Evolutionary conservation across 2,113 vertebrate species (phyloP).

Genomic region (Lasiurus cinereus): DNA sequence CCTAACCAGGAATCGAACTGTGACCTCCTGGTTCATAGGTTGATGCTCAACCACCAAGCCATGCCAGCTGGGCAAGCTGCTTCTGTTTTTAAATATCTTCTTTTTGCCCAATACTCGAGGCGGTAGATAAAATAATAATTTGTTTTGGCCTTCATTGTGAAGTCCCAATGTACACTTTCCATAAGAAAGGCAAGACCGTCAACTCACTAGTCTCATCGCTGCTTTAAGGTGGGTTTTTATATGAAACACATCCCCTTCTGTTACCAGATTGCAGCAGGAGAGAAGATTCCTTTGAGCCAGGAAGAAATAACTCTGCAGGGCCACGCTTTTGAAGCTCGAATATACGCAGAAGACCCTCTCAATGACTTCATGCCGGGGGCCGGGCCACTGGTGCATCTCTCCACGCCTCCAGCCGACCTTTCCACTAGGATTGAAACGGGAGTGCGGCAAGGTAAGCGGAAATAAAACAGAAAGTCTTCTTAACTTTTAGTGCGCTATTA

Average conservation of each 20-base stretch:
- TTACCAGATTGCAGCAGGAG: slow-evolving; percentile 95
- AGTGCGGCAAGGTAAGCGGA: slow-evolving; percentile 93
- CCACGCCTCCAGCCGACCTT: slow-evolving; percentile 90
- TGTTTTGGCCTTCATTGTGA: slow-evolving; percentile 30
- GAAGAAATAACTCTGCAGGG: slow-evolving; percentile 93
- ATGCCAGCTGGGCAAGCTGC: neutral
- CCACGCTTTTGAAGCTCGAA: slow-evolving; percentile 97
- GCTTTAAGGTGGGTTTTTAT: neutral
- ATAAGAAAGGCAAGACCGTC: neutral
- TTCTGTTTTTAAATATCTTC: neutral
- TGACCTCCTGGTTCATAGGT: no score
- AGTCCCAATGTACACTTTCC: neutral
- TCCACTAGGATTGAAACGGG: slow-evolving; percentile 96
- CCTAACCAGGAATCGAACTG: no score
- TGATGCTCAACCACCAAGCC: no score
- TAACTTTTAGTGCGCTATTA: neutral
- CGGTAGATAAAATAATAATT: neutral
- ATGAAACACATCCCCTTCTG: neutral
- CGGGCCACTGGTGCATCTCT: slow-evolving; percentile 94
- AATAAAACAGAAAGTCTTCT: neutral
- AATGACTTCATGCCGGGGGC: slow-evolving; percentile 96
- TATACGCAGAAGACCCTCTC: slow-evolving; percentile 97
- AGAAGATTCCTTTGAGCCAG: slow-evolving; percentile 95
- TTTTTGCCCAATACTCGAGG: neutral
- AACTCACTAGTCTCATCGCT: neutral